These are phyloP conservation scores for Eubasilissa splendida DNA, from an alignment of 2,888 invertebrate species.

Conservation along the genomic window DNA sequence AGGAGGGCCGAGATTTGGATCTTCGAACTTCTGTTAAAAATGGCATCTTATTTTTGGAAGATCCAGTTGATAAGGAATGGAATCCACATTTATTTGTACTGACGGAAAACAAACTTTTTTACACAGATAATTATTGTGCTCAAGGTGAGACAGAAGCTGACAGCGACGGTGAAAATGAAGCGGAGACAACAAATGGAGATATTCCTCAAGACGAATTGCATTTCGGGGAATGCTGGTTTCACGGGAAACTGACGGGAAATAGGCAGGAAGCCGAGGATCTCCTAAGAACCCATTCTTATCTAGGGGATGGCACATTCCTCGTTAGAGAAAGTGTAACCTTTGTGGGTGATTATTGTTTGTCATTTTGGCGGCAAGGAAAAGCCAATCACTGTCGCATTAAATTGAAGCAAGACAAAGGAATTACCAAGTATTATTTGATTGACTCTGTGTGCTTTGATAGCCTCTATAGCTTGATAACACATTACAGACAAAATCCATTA, in stretches of 20 bases:
- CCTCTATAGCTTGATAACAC: constrained; percentile 90
- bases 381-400: constrained; percentile 95
- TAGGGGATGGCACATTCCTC: constrained; percentile 93
- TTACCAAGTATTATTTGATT: constrained; percentile 91
- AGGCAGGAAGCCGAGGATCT: constrained; percentile 86
- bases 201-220: constrained; percentile 91
- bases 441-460: constrained; percentile 93
- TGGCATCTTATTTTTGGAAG: constrained; percentile 90
- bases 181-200: constrained; percentile 74
- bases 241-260: constrained; percentile 87
- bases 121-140: constrained; percentile 79
- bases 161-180: constrained; percentile 74
- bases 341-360: constrained; percentile 95
- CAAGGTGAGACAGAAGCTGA: constrained; percentile 73
- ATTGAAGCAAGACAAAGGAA: constrained; percentile 89
- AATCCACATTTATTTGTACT: constrained; percentile 94
- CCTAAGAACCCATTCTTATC: constrained; percentile 81
- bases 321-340: constrained; percentile 96
- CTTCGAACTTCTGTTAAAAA: constrained; percentile 89
- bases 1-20: constrained; percentile 82
- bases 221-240: constrained; percentile 95
- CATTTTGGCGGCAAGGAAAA: constrained; percentile 92
- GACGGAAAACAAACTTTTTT: constrained; percentile 90
- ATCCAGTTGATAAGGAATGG: constrained; percentile 92
- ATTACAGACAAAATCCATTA: constrained; percentile 90